Evolutionary conservation across 2,888 invertebrate genomes (phyloP).

Genomic region (Brachyopa scutellaris): DNA sequence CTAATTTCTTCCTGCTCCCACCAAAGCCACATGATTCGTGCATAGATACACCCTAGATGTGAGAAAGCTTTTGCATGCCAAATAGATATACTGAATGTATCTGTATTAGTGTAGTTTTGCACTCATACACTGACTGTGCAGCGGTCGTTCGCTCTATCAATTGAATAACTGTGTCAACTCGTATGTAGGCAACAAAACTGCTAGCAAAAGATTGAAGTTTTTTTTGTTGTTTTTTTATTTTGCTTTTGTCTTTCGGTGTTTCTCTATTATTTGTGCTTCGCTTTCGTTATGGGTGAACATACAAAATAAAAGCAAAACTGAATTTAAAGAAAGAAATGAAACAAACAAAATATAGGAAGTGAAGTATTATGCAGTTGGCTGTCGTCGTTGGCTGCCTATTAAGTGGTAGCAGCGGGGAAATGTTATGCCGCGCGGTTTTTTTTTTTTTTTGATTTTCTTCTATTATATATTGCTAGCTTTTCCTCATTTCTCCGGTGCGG

Average conservation of each 20-base stretch:
- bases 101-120: constrained; percentile 29
- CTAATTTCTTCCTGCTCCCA: constrained; percentile 59
- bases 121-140: constrained; percentile 40
- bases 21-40: background rate
- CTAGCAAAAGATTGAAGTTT: constrained; percentile 40
- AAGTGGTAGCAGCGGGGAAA: constrained; percentile 45
- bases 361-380: constrained; percentile 71
- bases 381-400: constrained; percentile 40
- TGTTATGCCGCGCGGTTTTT: constrained; percentile 50
- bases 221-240: constrained; percentile 51
- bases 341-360: constrained; percentile 69
- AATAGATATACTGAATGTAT: background rate
- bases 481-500: constrained; percentile 61
- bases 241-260: constrained; percentile 59
- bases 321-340: constrained; percentile 20
- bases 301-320: constrained; percentile 2
- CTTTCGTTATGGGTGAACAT: constrained; percentile 64
- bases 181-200: constrained; percentile 39
- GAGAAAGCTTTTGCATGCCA: constrained; percentile 37
- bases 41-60: constrained; percentile 39
- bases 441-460: too few relatives aligned
- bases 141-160: constrained; percentile 72
- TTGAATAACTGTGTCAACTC: constrained; percentile 73
- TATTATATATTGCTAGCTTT: constrained; percentile 67
- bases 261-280: constrained; percentile 70